Percentiles rank a stretch among this genome's conserved stretches.
These are phyloP conservation scores for Rhizomys pruinosus DNA, from an alignment of 2,113 vertebrate species.

Conservation along the genomic window DNA sequence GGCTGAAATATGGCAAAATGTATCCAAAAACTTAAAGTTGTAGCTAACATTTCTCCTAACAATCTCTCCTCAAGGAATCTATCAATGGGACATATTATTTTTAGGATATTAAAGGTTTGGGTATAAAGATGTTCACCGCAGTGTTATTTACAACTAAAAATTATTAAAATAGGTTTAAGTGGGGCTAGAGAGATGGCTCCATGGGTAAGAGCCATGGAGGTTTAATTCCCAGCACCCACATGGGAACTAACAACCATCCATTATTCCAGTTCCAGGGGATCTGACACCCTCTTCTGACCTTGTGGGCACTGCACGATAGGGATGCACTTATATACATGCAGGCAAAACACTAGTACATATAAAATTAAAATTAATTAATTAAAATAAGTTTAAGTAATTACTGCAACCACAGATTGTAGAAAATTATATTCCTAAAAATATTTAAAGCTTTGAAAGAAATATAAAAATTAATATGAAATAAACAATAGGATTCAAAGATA, in stretches of 20 bases:
- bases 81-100: background rate
- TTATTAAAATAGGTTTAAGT: background rate
- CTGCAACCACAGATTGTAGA: background rate
- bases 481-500: background rate
- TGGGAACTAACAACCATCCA: too few species aligned
- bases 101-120: conserved; percentile 12
- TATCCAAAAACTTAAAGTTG: conserved; percentile 11
- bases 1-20: background rate
- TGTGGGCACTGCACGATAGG: too few species aligned
- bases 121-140: conserved; percentile 22
- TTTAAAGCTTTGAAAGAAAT: conserved; percentile 31
- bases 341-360: too few species aligned
- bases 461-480: background rate
- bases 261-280: too few species aligned
- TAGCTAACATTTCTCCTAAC: background rate
- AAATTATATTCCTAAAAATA: background rate
- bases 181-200: too few species aligned
- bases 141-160: conserved; percentile 25
- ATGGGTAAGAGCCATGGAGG: too few species aligned
- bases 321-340: too few species aligned
- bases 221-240: too few species aligned
- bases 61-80: conserved; percentile 32
- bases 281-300: too few species aligned
- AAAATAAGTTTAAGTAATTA: background rate
- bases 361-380: too few species aligned